Percentiles rank a stretch among this genome's conserved stretches.
These are phyloP conservation scores for Spialia ferax DNA, from an alignment of 2,888 invertebrate species.

Conservation along the genomic window DNA sequence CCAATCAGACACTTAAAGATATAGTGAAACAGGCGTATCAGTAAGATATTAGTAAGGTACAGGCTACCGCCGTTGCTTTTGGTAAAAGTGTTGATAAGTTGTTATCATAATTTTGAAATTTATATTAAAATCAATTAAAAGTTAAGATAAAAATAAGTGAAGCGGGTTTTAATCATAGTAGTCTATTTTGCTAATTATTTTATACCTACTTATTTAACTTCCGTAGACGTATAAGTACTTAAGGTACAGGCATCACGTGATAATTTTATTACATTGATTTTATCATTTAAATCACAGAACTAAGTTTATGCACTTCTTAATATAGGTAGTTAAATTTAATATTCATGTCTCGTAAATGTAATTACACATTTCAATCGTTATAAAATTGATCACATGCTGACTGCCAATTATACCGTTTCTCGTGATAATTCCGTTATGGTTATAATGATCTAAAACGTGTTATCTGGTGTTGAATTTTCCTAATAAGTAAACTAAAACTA, in stretches of 20 bases:
- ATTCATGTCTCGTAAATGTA: not conserved
- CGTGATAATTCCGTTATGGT: conserved; percentile 3
- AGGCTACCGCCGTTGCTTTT: conserved; percentile 36
- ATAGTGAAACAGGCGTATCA: conserved; percentile 27
- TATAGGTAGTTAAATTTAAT: not conserved
- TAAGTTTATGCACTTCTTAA: too few relatives aligned
- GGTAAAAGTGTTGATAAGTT: conserved; percentile 23
- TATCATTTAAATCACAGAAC: too few relatives aligned
- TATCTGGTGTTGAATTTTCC: not conserved
- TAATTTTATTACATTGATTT: too few relatives aligned
- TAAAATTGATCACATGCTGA: not conserved
- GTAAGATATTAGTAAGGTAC: conserved; percentile 23
- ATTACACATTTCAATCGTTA: not conserved
- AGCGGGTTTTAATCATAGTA: not conserved
- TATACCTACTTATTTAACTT: too few relatives aligned
- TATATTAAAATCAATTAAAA: conserved; percentile 26
- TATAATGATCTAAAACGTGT: conserved; percentile 4
- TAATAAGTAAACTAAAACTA: conserved; percentile 1
- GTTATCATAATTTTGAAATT: conserved; percentile 20
- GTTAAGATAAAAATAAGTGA: not conserved
- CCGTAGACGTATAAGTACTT: too few relatives aligned
- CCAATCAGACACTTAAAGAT: conserved; percentile 33
- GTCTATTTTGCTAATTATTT: not conserved
- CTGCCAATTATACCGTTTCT: not conserved
- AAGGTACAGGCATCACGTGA: too few relatives aligned